Conservation (phyloP, 2,797 vertebrate species). For the Scomberomorus guttatus region DNA sequence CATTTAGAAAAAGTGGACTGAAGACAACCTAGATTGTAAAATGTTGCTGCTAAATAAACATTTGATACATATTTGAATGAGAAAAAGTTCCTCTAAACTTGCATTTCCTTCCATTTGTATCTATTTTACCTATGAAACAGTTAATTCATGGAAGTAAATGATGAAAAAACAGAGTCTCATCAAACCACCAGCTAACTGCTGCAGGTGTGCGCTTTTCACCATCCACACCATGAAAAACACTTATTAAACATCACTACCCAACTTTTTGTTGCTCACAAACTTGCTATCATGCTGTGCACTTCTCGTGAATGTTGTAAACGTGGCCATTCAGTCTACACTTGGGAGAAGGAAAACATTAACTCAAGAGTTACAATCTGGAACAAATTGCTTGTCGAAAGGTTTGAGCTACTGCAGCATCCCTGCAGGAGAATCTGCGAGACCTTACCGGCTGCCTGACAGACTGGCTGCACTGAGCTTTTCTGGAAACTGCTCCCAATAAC, state of each 20-base stretch:
- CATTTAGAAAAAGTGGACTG: neutral
- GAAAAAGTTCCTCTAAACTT: neutral
- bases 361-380: constrained; percentile 32
- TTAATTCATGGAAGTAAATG: neutral
- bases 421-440: constrained; percentile 48
- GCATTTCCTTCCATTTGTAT: neutral
- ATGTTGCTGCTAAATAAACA: neutral
- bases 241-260: neutral
- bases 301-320: neutral
- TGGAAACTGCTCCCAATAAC: constrained; percentile 33
- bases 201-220: constrained; percentile 31
- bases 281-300: neutral
- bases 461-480: constrained; percentile 30
- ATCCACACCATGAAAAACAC: too few relatives aligned
- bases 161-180: neutral
- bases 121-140: neutral
- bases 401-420: constrained; percentile 71
- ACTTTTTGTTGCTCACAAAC: constrained; percentile 24
- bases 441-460: constrained; percentile 13
- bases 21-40: neutral
- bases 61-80: neutral
- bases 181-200: neutral
- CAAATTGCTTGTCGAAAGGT: constrained; percentile 43
- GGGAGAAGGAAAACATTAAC: constrained; percentile 3
- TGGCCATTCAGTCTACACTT: neutral